These are phyloP conservation scores for Sciurus niger DNA, from an alignment of 2,113 vertebrate genomes.

Conservation along the genomic window DNA sequence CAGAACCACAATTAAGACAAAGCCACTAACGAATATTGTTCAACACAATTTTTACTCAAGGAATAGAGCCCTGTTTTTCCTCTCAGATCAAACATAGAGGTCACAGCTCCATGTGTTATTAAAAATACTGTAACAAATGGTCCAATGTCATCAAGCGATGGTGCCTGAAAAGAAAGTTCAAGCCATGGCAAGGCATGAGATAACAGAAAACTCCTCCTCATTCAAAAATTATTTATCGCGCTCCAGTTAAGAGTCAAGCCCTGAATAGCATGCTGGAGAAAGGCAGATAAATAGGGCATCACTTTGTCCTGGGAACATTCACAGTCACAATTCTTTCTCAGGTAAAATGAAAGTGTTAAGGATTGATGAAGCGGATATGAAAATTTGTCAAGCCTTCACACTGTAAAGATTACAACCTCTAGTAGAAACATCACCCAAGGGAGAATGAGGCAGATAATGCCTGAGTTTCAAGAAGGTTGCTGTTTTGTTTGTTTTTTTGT, in stretches of 20 bases:
- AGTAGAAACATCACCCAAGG: conserved; percentile 3
- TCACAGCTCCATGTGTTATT: background rate
- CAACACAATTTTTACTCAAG: background rate
- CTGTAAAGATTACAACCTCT: background rate
- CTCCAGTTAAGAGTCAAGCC: background rate
- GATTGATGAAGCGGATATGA: background rate
- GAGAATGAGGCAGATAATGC: background rate
- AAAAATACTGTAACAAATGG: conserved; percentile 3
- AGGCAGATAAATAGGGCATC: background rate
- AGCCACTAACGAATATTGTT: background rate
- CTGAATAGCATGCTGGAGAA: background rate
- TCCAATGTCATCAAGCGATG: background rate
- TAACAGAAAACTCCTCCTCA: background rate
- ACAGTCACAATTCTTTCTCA: background rate
- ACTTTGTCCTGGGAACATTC: background rate
- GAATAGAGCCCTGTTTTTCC: background rate
- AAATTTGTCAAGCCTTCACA: background rate
- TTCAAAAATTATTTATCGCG: background rate
- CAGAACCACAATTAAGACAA: background rate
- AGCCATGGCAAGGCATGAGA: background rate
- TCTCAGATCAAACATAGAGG: background rate
- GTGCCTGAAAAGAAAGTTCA: background rate
- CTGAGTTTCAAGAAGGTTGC: background rate
- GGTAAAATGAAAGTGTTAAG: background rate
- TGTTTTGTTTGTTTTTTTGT: background rate